These are phyloP conservation scores for Cheilosia impressa DNA, from an alignment of 2,888 invertebrate genomes.

Conservation along the genomic window DNA sequence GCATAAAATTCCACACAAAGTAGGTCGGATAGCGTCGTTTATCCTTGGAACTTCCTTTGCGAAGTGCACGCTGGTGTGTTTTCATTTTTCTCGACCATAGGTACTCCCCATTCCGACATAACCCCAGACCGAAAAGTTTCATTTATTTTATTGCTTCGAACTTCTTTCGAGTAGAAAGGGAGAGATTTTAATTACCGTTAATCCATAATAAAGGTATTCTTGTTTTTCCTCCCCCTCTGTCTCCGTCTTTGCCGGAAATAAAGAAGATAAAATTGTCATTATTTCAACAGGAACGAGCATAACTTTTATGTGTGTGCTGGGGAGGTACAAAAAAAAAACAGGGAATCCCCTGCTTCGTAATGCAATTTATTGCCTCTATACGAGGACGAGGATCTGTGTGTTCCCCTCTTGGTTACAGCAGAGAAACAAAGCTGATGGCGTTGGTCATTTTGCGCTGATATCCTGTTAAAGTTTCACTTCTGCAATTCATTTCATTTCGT, in stretches of 20 bases:
- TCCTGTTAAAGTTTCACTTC: conserved; percentile 71
- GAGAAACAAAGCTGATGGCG: conserved; percentile 31
- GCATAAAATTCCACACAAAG: conserved; percentile 57
- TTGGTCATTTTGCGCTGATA: conserved; percentile 72
- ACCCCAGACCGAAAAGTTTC: conserved; percentile 8
- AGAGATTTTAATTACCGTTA: conserved; percentile 71
- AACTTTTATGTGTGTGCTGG: conserved; percentile 50
- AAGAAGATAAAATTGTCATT: conserved; percentile 73
- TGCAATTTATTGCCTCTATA: conserved; percentile 56
- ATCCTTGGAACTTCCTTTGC: conserved; percentile 53
- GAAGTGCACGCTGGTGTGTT: background rate
- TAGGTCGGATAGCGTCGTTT: conserved; percentile 41
- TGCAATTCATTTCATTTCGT: conserved; percentile 29
- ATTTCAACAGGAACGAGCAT: conserved; percentile 64
- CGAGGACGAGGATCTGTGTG: background rate
- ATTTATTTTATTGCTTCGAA: conserved; percentile 58
- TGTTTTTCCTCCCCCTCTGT: background rate
- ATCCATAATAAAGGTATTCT: conserved; percentile 64
- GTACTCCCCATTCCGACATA: background rate
- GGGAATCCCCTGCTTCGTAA: conserved; percentile 41
- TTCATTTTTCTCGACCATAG: background rate
- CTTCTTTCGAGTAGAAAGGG: conserved; percentile 16
- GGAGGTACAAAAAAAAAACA: conserved; percentile 39
- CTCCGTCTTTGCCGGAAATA: conserved; percentile 10
- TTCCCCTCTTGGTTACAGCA: conserved; percentile 6